Evolutionary conservation across 2,888 invertebrate genomes (phyloP), one percentile per base, ranked within the genome.

Genomic region (Watsonalla cultraria): DNA sequence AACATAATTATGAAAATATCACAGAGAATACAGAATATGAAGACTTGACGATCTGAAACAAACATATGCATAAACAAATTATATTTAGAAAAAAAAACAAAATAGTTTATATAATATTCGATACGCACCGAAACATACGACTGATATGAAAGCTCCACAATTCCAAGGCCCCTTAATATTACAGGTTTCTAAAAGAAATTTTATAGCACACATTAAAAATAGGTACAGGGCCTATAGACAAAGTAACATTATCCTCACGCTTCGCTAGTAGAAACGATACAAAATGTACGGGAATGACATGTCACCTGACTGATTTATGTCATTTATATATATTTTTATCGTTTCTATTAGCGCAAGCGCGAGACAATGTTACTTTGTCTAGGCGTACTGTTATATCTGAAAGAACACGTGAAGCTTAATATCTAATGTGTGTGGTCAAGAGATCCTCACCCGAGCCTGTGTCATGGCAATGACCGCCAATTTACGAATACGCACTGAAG

Each of bases 371-470:
- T n/a, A n/a, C n/a, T n/a, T n/a, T n/a, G n/a, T n/a, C n/a, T n/a
- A n/a, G n/a, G n/a, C n/a, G n/a, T n/a, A n/a, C n/a, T n/a, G n/a
- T n/a, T n/a, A n/a, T n/a, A n/a, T n/a, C n/a, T n/a, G n/a, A 24
- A 24, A 24, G 24, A 24, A 24, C 1, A 24, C 1, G 24, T 4
- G 24, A 2, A 24, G 24, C 24, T 2, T 24, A 24, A 24, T 24
- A 24, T 24, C 4, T 24, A 4, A 1, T 24, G 24, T 24, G 2
- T 24, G 24, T 24, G 24, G 24, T 24, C 24, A 24, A 24, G 24
- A 35, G 39, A 45, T 8, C 11, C 42, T 42, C 42, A 73, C 74
- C 70, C 73, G 74, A 13, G 71, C 68, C 47, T 62, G 65, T 34
- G 54, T 49, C 60, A 73, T 71, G 6, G 74, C 64, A 7, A 62